Base-by-base conservation (phyloP, 2,113 vertebrate species). In the Xenotilapia longispinis region DNA sequence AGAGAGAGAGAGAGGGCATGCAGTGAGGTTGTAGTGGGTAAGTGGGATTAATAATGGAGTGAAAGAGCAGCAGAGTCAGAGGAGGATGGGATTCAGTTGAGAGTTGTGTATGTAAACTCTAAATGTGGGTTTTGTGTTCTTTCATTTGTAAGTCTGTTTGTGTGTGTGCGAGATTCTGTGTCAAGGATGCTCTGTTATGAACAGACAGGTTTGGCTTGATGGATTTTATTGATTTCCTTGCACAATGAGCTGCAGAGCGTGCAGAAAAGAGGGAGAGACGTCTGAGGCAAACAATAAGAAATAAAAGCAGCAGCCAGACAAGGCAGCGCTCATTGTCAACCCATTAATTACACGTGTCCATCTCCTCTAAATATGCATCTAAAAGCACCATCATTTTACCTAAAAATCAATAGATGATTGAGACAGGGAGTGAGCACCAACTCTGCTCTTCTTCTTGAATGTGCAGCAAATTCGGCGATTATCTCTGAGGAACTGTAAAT, bases 211-310 rank as follows among this genome's bases (percentile, higher is more conserved):
- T 89, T 84, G 82, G 78, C 86, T 81, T 88, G 88, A 93, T 95
- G 91, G 92, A 91, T 94, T 93, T 89, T 92, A 96, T 96, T 94
- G 95, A 96, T 95, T 95, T 89, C 38, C 58, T 38, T 55, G 57
- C 45, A 65, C 79, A 87, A 83, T 88, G 82, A 94, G 92, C 89
- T 87, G 81, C 90, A 47, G 81, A 73, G 85, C 2, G 13, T 15
- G 28, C 49, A 80, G 75, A 45, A 65, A 55, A 31, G 33, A 58
- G 21, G 65, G 57, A 31, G 81, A 40, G 73, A 63, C 5, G 19
- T 90, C 87, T 90, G 82, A 80, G 31, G 70, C 70, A 84, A 87
- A 92, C 63, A 83, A 90, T 87, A 82, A 88, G 79, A 88, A 85
- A 82, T 40, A 78, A 54, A 88, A 82, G 80, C 55, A 83, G 80